phyloP scores from a whole-genome alignment of 1,140 invertebrate genomes.

The Meloidogyne hapla region DNA sequence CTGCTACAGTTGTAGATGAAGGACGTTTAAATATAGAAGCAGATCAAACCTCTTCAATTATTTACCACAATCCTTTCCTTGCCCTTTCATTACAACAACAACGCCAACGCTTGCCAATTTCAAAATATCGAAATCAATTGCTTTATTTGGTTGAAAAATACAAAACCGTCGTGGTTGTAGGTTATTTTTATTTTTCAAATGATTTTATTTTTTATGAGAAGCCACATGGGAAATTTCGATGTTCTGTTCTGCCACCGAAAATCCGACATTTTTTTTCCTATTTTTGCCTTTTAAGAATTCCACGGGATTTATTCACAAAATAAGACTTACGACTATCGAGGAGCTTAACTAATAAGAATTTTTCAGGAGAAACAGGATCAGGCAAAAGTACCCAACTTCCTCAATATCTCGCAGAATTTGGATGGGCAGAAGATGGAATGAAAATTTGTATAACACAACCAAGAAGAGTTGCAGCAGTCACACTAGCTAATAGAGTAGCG shows the following conservation, averaged over 20 bases:
- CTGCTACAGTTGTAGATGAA: slow-evolving; percentile 24
- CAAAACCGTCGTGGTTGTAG: slow-evolving; percentile 72
- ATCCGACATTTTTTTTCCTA: too few relatives aligned
- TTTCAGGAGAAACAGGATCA: slow-evolving; percentile 84
- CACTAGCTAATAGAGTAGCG: slow-evolving; percentile 83
- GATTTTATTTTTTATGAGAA: too few relatives aligned
- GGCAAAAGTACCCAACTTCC: slow-evolving; percentile 95
- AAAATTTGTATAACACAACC: slow-evolving; percentile 86
- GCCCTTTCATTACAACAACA: slow-evolving; percentile 62
- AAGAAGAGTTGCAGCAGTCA: slow-evolving; percentile 82
- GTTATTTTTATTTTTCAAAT: slow-evolving; percentile 65
- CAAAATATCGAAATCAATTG: slow-evolving; percentile 59
- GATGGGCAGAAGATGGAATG: slow-evolving; percentile 73
- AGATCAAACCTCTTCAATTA: slow-evolving; percentile 22
- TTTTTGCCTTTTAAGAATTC: too few relatives aligned
- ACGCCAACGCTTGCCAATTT: slow-evolving; percentile 55
- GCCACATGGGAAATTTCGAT: too few relatives aligned
- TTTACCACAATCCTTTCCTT: slow-evolving; percentile 58
- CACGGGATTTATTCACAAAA: too few relatives aligned
- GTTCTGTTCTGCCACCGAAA: too few relatives aligned
- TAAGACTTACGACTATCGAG: too few relatives aligned
- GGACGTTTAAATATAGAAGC: slow-evolving; percentile 15
- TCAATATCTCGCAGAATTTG: slow-evolving; percentile 85
- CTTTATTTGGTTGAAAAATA: slow-evolving; percentile 58
- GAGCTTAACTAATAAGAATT: background rate